Base-by-base conservation (phyloP, 2,888 invertebrate species). In the Amblyteles armatorius region DNA sequence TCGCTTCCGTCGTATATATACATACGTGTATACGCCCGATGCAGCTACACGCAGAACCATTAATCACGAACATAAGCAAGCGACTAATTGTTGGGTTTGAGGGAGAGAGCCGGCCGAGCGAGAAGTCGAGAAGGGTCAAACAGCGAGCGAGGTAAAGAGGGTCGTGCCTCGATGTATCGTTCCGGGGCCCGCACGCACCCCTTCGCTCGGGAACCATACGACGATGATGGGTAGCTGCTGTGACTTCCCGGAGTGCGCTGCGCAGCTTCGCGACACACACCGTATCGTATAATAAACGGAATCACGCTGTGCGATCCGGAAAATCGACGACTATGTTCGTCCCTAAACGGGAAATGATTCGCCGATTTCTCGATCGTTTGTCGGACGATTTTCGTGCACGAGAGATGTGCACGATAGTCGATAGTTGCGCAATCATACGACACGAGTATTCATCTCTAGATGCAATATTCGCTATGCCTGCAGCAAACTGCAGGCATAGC, bases 51-150 rank as follows among this genome's bases (percentile, higher is more conserved):
- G 44, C 78, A 88, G 88, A 87, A 89, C 90, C 90, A 92, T 93
- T 92, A 92, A 93, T 93, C 93, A 92, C 88, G 86, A 88, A 88
- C 88, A 92, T 92, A 92, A 92, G 91, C 92, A 89, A 90, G 87
- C 91, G 91, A 91, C 92, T 93, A 93, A 92, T 92, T 93, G 92
- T 92, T 89, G 90, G 91, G 88, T 90, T 91, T 87, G 89, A 90
- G 87, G 80, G 85, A 71, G 83, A 52, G 26, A 67, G 63, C 48
- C 13, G 57, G 13, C 22, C 82, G 60, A 77, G 82, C 82, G 82
- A 77, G 82, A 73, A 69, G 48, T 65, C 57, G 86, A 79, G 86
- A 84, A 85, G 88, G 88, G 84, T 84, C 55, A 82, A 88, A 89
- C 86, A 87, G 84, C 77, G 87, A 85, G 88, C 84, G 86, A 84